Conservation (phyloP, 2,113 vertebrate species). For the Rafetus swinhoei region DNA sequence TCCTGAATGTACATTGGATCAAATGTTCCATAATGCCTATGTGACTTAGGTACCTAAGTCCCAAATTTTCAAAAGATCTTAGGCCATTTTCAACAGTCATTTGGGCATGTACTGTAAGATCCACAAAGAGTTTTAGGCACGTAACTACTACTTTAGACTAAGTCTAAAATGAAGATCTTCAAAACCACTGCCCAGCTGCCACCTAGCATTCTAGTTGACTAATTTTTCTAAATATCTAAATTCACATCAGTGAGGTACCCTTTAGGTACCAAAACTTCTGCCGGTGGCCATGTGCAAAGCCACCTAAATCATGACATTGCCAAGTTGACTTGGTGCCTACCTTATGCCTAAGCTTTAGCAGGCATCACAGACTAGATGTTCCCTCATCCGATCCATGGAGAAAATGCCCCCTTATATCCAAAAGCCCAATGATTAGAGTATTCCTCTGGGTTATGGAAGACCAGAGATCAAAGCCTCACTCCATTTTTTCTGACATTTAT, state of each 20-base stretch:
- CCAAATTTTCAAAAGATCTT: background rate
- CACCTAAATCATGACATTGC: background rate
- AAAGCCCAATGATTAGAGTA: background rate
- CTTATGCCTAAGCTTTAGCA: background rate
- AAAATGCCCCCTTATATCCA: background rate
- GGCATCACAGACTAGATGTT: background rate
- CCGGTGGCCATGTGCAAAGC: background rate
- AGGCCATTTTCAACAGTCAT: background rate
- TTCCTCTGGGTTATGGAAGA: background rate
- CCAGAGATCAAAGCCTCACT: background rate
- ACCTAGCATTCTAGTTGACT: background rate
- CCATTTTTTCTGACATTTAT: background rate
- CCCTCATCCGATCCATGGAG: background rate
- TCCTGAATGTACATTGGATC: background rate
- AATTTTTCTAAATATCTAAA: background rate
- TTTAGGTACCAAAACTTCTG: background rate
- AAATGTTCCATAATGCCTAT: accelerated
- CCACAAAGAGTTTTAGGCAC: too few relatives aligned
- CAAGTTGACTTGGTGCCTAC: background rate
- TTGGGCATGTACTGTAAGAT: background rate
- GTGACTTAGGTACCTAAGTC: background rate
- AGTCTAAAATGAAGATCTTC: background rate
- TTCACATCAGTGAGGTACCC: background rate
- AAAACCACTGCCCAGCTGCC: background rate
- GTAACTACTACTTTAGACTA: background rate